Percentiles rank a stretch among this genome's conserved stretches.
phyloP scores from a whole-genome alignment of 2,888 invertebrate species.

The Tryphoninae sp. region DNA sequence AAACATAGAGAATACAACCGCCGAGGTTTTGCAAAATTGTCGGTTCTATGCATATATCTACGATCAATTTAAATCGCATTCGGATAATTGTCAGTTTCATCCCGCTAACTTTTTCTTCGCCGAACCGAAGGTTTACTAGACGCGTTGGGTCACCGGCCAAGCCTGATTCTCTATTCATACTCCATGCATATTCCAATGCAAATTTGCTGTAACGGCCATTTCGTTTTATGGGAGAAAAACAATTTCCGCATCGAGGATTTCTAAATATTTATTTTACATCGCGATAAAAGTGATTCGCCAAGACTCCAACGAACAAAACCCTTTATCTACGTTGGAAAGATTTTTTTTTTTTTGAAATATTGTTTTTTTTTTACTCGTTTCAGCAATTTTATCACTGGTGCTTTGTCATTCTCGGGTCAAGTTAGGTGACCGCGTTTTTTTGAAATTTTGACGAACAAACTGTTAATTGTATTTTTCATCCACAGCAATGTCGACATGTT shows the following conservation, averaged over 20 bases:
- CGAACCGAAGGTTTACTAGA: constrained; percentile 4
- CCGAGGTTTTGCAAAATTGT: constrained; percentile 28
- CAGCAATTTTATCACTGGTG: no score
- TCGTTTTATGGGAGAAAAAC: not conserved
- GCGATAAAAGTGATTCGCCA: not conserved
- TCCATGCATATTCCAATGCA: constrained; percentile 24
- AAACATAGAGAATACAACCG: not conserved
- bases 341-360: not conserved
- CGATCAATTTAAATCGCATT: constrained; percentile 37
- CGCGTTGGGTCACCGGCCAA: constrained; percentile 13
- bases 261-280: not conserved
- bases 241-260: not conserved
- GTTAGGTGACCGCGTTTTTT: not conserved
- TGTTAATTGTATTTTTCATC: not conserved
- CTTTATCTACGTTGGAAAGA: not conserved
- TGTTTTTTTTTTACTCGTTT: not conserved
- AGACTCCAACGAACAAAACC: not conserved
- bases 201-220: constrained; percentile 30
- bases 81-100: constrained; percentile 39
- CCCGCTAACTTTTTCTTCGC: constrained; percentile 18
- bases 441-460: not conserved
- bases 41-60: constrained; percentile 28
- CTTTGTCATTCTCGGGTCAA: no score
- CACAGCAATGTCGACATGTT: not conserved
- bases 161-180: constrained; percentile 12